These are phyloP conservation scores for Desmodus rotundus DNA, from an alignment of 2,113 vertebrate species.

Conservation along the genomic window DNA sequence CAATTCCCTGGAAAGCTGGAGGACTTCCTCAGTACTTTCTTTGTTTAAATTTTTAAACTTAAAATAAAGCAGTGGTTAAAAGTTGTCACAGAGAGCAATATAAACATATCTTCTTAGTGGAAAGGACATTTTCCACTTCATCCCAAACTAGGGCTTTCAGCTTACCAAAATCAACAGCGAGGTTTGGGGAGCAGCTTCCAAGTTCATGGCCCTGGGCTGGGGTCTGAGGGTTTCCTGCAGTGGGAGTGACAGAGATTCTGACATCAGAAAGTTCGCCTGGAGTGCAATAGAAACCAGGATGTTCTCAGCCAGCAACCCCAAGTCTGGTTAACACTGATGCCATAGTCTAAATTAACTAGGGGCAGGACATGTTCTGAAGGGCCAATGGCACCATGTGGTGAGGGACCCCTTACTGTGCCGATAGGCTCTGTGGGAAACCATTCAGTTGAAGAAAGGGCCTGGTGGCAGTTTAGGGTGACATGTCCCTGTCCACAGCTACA, in stretches of 20 bases:
- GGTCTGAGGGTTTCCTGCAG: background rate
- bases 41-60: background rate
- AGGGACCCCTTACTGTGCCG: background rate
- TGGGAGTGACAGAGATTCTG: background rate
- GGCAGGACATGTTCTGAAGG: too few relatives aligned
- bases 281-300: background rate
- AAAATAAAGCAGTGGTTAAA: background rate
- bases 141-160: background rate
- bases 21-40: background rate
- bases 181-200: background rate
- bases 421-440: background rate
- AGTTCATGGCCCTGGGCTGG: background rate
- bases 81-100: background rate
- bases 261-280: background rate
- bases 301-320: background rate
- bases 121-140: background rate
- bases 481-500: fast-evolving
- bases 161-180: background rate
- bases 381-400: background rate
- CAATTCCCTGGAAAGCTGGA: background rate
- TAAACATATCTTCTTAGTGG: background rate
- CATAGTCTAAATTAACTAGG: background rate
- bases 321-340: background rate
- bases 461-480: background rate
- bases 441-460: background rate